phyloP scores from a whole-genome alignment of 2,797 vertebrate species.

The Rousettus madagascariensis region DNA sequence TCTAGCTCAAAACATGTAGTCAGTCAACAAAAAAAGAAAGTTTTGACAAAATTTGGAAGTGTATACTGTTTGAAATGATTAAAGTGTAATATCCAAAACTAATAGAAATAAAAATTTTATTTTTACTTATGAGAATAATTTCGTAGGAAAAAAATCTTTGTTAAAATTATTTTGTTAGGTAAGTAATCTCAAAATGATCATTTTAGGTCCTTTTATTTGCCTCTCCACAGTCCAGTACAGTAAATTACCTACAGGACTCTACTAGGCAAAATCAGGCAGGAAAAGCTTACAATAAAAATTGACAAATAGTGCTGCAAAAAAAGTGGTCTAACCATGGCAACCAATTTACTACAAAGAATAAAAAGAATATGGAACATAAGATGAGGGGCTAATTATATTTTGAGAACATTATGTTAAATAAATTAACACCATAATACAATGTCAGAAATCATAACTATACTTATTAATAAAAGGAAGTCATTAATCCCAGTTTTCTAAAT shows the following conservation, averaged over 20 bases:
- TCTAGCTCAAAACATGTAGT: conserved; percentile 32
- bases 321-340: background rate
- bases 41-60: conserved; percentile 35
- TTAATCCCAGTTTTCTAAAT: conserved; percentile 21
- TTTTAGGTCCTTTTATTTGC: background rate
- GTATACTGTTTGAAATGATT: background rate
- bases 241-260: background rate
- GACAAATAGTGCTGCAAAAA: background rate
- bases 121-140: background rate
- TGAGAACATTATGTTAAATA: background rate
- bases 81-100: background rate
- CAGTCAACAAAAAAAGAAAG: conserved; percentile 4
- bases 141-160: background rate
- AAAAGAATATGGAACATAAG: background rate
- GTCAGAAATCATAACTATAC: background rate
- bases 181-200: background rate
- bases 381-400: background rate
- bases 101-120: background rate
- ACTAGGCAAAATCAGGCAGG: background rate
- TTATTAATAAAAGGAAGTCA: background rate
- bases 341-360: background rate
- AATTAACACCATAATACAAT: background rate
- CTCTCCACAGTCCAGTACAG: background rate
- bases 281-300: background rate
- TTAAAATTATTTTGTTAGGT: conserved; percentile 25